Evolutionary conservation across 2,888 invertebrate genomes (phyloP).

Genomic region (Ditula angustiorana): DNA sequence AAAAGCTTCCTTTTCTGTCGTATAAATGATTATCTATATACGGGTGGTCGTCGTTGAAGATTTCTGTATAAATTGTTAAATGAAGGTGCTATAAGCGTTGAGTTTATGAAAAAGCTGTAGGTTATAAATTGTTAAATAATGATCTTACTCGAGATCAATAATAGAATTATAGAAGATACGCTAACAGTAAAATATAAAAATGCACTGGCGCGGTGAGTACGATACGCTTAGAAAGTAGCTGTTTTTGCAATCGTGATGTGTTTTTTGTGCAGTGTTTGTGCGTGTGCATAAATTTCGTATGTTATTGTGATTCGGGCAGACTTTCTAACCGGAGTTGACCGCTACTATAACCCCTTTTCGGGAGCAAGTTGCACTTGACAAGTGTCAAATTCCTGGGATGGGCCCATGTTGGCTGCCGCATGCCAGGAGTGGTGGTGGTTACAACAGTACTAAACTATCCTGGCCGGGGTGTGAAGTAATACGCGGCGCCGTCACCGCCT

Average conservation of each 20-base stretch:
- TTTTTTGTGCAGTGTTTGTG: constrained; percentile 50
- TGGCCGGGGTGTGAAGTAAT: constrained; percentile 57
- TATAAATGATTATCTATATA: constrained; percentile 74
- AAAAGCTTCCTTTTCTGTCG: constrained; percentile 79
- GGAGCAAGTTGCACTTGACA: constrained; percentile 75
- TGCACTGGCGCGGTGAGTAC: constrained; percentile 97
- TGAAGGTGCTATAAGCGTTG: constrained; percentile 85
- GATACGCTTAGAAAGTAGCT: constrained; percentile 83
- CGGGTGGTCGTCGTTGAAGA: constrained; percentile 79
- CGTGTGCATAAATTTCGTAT: constrained; percentile 46
- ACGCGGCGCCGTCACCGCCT: constrained; percentile 74
- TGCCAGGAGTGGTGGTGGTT: constrained; percentile 40
- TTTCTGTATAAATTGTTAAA: constrained; percentile 81
- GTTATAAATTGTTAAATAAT: constrained; percentile 87
- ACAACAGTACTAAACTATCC: not conserved
- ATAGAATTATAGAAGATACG: constrained; percentile 99
- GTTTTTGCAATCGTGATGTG: constrained; percentile 69
- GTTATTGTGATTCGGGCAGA: constrained; percentile 46
- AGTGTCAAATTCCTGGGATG: constrained; percentile 81
- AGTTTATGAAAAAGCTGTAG: constrained; percentile 84
- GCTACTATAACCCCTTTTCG: constrained; percentile 73
- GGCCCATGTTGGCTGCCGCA: constrained; percentile 80
- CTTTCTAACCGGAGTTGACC: constrained; percentile 55
- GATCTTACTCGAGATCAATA: constrained; percentile 99
- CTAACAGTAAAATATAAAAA: constrained; percentile 98